Evolutionary conservation across 37 sponge, comb jelly and placozoan species (phyloP).

Genomic region (Axinella damicornis): DNA sequence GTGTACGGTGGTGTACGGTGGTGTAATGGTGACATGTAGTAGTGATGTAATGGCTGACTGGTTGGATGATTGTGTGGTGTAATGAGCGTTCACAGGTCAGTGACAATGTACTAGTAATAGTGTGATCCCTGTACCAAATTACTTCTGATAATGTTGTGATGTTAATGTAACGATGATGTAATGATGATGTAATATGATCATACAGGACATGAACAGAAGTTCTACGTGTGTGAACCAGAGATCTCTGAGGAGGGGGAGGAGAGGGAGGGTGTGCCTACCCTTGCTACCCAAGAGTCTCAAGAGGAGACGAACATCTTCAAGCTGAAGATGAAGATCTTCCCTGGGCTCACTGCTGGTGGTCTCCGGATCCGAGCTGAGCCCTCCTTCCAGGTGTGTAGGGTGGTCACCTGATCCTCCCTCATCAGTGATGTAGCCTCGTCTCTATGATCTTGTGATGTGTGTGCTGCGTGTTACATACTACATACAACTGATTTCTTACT

Average conservation of each 20-base stretch:
- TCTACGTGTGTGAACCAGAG: constrained; percentile 31
- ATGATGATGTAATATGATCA: no score
- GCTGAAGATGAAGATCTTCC: constrained; percentile 60
- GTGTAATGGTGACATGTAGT: no score
- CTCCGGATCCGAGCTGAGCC: constrained; percentile 71
- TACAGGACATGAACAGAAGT: constrained; percentile 23
- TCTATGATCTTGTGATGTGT: no score
- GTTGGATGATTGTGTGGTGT: no score
- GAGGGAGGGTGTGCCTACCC: not conserved
- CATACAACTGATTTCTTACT: not conserved
- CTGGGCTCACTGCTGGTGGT: constrained; percentile 42
- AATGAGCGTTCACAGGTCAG: no score
- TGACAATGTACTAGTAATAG: no score
- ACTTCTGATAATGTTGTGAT: no score
- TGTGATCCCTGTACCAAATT: no score
- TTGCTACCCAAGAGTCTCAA: not conserved
- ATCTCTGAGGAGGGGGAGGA: constrained; percentile 8
- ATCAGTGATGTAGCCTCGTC: no score
- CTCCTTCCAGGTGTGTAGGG: constrained; percentile 41
- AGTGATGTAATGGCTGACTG: no score
- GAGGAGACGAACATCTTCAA: constrained; percentile 17
- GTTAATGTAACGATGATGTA: not conserved
- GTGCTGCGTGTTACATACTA: no score
- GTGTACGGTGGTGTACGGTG: no score
- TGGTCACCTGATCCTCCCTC: not conserved